phyloP scores from a whole-genome alignment of 2,797 vertebrate genomes.

The Presbytis comata region DNA sequence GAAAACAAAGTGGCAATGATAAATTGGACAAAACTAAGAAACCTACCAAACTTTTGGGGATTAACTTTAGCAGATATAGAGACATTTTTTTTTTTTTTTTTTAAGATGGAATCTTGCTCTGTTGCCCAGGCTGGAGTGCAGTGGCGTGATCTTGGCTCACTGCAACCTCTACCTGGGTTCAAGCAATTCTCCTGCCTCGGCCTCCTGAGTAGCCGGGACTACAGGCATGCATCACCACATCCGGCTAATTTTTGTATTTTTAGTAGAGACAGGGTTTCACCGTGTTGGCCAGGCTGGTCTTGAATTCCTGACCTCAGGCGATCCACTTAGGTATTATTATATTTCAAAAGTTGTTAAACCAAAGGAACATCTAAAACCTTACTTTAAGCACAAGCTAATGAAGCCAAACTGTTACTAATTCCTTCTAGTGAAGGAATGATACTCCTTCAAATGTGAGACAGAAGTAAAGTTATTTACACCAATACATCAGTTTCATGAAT shows the following conservation, averaged over 20 bases:
- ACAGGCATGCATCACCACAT: neutral
- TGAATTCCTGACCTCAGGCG: neutral
- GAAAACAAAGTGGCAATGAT: constrained; percentile 23
- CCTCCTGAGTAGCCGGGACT: neutral
- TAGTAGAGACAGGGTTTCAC: neutral
- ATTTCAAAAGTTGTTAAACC: neutral
- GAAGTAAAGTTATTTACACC: neutral
- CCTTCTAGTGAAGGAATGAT: neutral
- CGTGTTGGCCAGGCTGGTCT: neutral
- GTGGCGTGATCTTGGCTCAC: neutral
- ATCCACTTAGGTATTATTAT: neutral
- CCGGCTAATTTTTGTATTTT: neutral
- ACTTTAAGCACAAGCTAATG: neutral
- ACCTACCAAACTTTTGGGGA: neutral
- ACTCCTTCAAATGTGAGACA: neutral
- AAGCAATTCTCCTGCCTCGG: neutral
- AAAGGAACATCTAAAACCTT: neutral
- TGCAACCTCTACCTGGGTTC: neutral
- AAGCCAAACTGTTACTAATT: neutral
- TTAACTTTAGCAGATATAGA: neutral
- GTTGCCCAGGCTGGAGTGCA: neutral
- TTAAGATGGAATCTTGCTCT: neutral
- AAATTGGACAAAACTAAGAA: constrained; percentile 15
- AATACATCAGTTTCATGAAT: neutral
- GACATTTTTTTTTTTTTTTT: neutral